A percentile compares a stretch with the other conserved stretches of the same genome.
Conservation (phyloP, 1,140 invertebrate species). For the fruit fly (Drosophila melanogaster) region Release_6_plus_ISO1_MT NT_033777.3:23006001-23006500, state of each 20-base stretch:
- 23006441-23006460: conserved; percentile 68
- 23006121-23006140: conserved; percentile 4
- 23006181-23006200: no score
- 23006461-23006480: conserved; percentile 81
- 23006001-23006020: conserved; percentile 63
- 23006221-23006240: no score
- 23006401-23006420: conserved; percentile 78
- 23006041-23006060: conserved; percentile 76
- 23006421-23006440: conserved; percentile 70
- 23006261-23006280: background rate
- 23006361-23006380: conserved; percentile 65
- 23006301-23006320: background rate
- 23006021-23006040: conserved; percentile 66
- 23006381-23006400: conserved; percentile 36
- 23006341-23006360: conserved; percentile 66
- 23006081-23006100: conserved; percentile 72
- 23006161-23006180: background rate
- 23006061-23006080: conserved; percentile 77
- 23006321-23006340: conserved; percentile 60
- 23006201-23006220: background rate
- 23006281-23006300: background rate
- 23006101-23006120: conserved; percentile 29
- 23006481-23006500: conserved; percentile 11
- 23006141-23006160: background rate
- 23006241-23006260: no score